phyloP scores from a whole-genome alignment of 2,888 invertebrate species.

The Eucera pruinosa region DNA sequence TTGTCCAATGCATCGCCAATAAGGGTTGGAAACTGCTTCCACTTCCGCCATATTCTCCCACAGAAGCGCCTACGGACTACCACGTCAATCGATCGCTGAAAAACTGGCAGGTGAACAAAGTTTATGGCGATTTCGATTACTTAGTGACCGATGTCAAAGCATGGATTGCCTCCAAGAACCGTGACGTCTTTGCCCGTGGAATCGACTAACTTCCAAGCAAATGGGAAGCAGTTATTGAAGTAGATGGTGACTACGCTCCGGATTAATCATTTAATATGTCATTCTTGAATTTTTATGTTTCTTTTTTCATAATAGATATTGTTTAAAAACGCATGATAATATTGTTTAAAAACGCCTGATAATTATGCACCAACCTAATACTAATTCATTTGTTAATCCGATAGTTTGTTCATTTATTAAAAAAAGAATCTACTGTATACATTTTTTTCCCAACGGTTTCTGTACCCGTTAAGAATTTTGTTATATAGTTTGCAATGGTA shows the following conservation, averaged over 20 bases:
- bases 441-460: too few relatives aligned
- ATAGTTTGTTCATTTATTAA: too few relatives aligned
- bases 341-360: not conserved
- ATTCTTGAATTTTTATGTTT: not conserved
- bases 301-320: not conserved
- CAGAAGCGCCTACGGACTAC: slow-evolving; percentile 2
- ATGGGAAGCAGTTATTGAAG: slow-evolving; percentile 21
- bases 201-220: slow-evolving; percentile 12
- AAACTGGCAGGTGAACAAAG: slow-evolving; percentile 3
- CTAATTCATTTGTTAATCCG: not conserved
- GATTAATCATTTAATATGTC: slow-evolving; percentile 16
- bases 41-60: not conserved
- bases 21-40: slow-evolving; percentile 4
- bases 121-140: slow-evolving; percentile 4
- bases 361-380: not conserved
- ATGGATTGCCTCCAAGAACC: slow-evolving; percentile 8
- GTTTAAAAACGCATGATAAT: too few relatives aligned
- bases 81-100: not conserved
- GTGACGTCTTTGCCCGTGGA: slow-evolving; percentile 7
- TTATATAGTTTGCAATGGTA: too few relatives aligned
- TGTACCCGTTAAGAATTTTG: too few relatives aligned
- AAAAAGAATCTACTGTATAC: too few relatives aligned
- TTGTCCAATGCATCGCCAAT: slow-evolving; percentile 1
- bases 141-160: not conserved
- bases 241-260: slow-evolving; percentile 8